A percentile compares a stretch with the other conserved stretches of the same genome.
Evolutionary conservation across 1,140 invertebrate genomes (phyloP).

Genomic region (Cherax destructor): DNA sequence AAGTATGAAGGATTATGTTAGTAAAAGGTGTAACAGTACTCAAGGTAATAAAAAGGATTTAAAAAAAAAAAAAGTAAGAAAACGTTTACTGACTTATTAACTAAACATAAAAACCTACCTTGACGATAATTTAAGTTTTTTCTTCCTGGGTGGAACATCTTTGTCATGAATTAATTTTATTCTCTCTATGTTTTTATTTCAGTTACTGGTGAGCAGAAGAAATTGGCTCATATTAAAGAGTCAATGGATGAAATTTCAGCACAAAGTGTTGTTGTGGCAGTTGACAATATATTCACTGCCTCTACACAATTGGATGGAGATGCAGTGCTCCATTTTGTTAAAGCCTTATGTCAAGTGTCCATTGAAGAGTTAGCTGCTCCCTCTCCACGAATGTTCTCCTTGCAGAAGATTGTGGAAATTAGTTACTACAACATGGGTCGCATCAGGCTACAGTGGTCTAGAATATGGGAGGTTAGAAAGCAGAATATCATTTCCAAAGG

Average conservation of each 20-base stretch:
- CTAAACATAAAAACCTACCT: no score
- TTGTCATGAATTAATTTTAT: no score
- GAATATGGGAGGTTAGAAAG: constrained; percentile 91
- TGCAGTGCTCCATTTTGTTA: constrained; percentile 98
- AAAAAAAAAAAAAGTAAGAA: no score
- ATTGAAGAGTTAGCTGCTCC: constrained; percentile 93
- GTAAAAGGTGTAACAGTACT: no score
- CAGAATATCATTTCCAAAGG: not conserved
- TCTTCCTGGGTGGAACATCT: no score
- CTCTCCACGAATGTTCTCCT: constrained; percentile 95
- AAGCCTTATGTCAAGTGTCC: constrained; percentile 96
- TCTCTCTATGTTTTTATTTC: not conserved
- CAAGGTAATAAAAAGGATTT: no score
- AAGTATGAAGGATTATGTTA: no score
- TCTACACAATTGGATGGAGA: constrained; percentile 97
- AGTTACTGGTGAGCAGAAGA: constrained; percentile 71
- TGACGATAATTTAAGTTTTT: no score
- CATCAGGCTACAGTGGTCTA: constrained; percentile 98
- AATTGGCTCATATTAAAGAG: constrained; percentile 84
- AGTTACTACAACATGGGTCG: constrained; percentile 99
- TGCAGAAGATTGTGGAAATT: constrained; percentile 99
- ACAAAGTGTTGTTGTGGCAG: constrained; percentile 98
- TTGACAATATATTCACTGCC: constrained; percentile 98
- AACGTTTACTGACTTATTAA: no score
- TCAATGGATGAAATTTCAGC: constrained; percentile 98